phyloP scores from a whole-genome alignment of 53 echinoderm and acorn worm genomes.

The Crossaster papposus region DNA sequence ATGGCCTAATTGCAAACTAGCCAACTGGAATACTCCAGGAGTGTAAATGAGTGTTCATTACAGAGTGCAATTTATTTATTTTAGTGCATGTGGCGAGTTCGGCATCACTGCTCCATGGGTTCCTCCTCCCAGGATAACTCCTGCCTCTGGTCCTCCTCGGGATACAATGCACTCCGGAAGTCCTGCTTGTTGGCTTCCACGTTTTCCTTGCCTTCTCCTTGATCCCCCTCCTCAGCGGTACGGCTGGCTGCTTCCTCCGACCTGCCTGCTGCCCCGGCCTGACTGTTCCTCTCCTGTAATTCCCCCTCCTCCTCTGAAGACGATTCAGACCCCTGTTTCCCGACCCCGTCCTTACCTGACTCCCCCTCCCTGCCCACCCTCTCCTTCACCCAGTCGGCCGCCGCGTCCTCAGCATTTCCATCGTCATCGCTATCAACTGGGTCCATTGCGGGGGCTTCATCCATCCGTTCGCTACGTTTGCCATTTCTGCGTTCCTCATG shows the following conservation, averaged over 20 bases:
- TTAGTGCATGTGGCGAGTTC: not conserved
- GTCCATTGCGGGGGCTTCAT: conserved; percentile 10
- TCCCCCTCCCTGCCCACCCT: conserved; percentile 23
- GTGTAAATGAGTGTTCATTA: not conserved
- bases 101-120: conserved; percentile 51
- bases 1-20: no score
- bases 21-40: no score
- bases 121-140: conserved; percentile 56
- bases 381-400: not conserved
- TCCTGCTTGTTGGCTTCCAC: not conserved
- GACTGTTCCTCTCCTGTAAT: not conserved
- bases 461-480: conserved; percentile 63
- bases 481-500: conserved; percentile 68
- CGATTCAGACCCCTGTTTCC: not conserved
- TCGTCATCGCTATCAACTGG: conserved; percentile 44
- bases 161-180: conserved; percentile 47
- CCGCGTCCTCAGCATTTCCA: not conserved
- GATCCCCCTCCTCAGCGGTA: not conserved
- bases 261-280: conserved; percentile 14
- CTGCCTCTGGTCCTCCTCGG: conserved; percentile 33
- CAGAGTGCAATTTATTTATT: not conserved
- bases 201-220: conserved; percentile 34
- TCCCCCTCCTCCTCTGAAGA: conserved; percentile 44
- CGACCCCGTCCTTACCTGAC: conserved; percentile 82
- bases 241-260: not conserved